phyloP scores from a whole-genome alignment of 2,113 vertebrate species.

The Okapia johnstoni region DNA sequence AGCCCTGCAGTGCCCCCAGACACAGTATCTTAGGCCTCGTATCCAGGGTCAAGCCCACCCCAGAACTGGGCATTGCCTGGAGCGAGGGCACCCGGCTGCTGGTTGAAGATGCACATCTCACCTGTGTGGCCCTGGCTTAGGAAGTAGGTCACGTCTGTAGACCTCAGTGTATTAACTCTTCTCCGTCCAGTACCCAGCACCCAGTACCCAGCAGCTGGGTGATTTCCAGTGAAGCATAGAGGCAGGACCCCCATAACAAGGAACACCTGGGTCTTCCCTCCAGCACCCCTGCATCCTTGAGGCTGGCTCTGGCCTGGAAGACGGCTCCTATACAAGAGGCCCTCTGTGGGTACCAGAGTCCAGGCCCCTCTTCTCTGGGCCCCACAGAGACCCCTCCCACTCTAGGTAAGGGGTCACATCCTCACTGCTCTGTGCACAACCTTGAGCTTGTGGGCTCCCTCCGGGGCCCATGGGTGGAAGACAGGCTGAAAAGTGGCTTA shows the following conservation, averaged over 20 bases:
- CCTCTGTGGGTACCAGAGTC: background rate
- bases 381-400: background rate
- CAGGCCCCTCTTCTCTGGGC: background rate
- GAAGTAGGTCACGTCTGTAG: background rate
- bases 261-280: background rate
- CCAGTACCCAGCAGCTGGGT: too few species aligned
- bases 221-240: background rate
- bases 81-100: background rate
- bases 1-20: background rate
- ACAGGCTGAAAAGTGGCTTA: background rate
- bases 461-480: background rate
- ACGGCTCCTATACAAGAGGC: background rate
- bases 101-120: background rate
- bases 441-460: background rate
- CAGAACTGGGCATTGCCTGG: background rate
- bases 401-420: background rate
- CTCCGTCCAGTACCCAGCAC: too few species aligned
- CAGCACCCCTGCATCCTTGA: background rate
- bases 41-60: too few species aligned
- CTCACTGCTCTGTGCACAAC: background rate
- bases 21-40: background rate
- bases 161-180: fast-evolving
- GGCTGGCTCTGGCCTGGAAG: background rate
- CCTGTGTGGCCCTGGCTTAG: background rate
- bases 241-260: background rate